A percentile compares a stretch with the other conserved stretches of the same genome.
phyloP scores from a whole-genome alignment of 2,797 vertebrate genomes.

The Clarias platycephalus region DNA sequence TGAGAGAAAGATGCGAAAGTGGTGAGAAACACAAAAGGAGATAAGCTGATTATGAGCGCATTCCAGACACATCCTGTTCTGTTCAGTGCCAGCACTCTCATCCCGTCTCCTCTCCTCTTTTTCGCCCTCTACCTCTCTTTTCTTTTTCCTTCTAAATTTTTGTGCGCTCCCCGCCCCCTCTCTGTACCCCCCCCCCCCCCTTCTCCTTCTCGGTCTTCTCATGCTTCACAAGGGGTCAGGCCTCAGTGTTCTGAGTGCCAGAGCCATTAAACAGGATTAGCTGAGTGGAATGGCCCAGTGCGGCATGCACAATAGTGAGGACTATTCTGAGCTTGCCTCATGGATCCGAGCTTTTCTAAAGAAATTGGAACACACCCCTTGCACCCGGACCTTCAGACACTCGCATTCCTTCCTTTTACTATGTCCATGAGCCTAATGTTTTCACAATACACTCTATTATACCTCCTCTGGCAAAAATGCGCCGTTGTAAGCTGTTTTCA shows the following conservation, averaged over 20 bases:
- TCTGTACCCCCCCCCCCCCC: background rate
- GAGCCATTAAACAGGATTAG: slow-evolving; percentile 72
- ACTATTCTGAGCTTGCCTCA: slow-evolving; percentile 48
- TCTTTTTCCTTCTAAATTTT: slow-evolving; percentile 10
- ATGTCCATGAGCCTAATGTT: slow-evolving; percentile 45
- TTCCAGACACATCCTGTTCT: slow-evolving; percentile 64
- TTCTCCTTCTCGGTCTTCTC: slow-evolving; percentile 22
- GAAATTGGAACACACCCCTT: slow-evolving; percentile 42
- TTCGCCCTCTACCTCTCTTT: slow-evolving; percentile 5
- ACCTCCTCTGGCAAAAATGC: slow-evolving; percentile 17
- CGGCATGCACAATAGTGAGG: slow-evolving; percentile 49
- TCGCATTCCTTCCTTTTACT: slow-evolving; percentile 32
- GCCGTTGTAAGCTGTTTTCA: slow-evolving; percentile 21
- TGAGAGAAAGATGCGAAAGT: slow-evolving; percentile 22
- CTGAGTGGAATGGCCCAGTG: slow-evolving; percentile 53
- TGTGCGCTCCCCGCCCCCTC: background rate
- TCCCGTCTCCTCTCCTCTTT: background rate
- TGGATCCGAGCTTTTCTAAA: slow-evolving; percentile 36
- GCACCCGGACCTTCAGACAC: slow-evolving; percentile 18
- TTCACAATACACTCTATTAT: slow-evolving; percentile 41
- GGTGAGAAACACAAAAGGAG: slow-evolving; percentile 52
- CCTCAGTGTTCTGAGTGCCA: slow-evolving; percentile 54
- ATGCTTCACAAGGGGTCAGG: slow-evolving; percentile 41
- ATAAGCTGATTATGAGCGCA: slow-evolving; percentile 72
- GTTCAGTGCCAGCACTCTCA: slow-evolving; percentile 56